These are phyloP conservation scores for Sebastes cheni DNA, from an alignment of 2,797 vertebrate species.

Conservation along the genomic window DNA sequence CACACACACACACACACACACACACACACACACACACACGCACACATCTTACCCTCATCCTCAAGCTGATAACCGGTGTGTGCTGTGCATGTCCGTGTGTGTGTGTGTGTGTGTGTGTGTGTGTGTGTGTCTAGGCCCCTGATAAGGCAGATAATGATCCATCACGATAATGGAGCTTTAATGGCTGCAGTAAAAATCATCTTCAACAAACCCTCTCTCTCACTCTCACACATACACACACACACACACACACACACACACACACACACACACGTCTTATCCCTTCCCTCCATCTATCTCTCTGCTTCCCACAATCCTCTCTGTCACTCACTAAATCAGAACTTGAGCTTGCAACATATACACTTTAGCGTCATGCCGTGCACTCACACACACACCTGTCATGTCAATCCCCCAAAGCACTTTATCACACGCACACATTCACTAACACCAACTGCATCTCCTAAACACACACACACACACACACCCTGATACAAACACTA, in stretches of 20 bases:
- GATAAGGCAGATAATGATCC: constrained; percentile 73
- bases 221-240: not conserved
- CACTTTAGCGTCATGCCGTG: constrained; percentile 19
- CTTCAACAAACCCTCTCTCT: constrained; percentile 36
- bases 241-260: not conserved
- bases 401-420: constrained; percentile 27
- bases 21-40: constrained; percentile 42
- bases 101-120: constrained; percentile 23
- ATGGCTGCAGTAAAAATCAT: constrained; percentile 76
- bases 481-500: not conserved
- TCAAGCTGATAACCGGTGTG: constrained; percentile 51
- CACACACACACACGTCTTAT: not conserved
- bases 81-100: not conserved
- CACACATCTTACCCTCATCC: constrained; percentile 21
- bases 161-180: constrained; percentile 76
- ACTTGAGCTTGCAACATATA: constrained; percentile 26
- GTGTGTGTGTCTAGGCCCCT: constrained; percentile 19
- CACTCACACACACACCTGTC: constrained; percentile 39
- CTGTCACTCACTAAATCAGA: constrained; percentile 51
- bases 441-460: not conserved
- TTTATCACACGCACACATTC: constrained; percentile 19
- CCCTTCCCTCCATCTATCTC: constrained; percentile 22
- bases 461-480: not conserved
- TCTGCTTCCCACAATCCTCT: constrained; percentile 45
- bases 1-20: constrained; percentile 40